phyloP scores from a whole-genome alignment of 2,113 vertebrate species.

The Merops nubicus region DNA sequence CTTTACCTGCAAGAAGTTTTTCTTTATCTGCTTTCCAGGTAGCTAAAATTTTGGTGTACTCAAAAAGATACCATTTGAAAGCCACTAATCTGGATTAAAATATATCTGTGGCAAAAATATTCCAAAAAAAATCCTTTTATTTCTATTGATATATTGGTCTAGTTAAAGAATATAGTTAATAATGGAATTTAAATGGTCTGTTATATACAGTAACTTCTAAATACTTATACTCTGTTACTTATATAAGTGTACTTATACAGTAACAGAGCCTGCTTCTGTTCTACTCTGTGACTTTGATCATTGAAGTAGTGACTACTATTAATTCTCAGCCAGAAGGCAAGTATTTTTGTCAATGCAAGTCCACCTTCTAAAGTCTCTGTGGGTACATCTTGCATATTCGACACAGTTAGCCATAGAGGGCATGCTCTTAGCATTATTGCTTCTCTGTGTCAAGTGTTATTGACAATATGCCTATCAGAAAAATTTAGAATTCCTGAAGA shows the following conservation, averaged over 20 bases:
- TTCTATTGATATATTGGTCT: not conserved
- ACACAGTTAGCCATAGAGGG: not conserved
- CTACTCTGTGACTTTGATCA: not conserved
- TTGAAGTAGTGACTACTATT: not conserved
- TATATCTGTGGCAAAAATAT: no score
- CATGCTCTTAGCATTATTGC: not conserved
- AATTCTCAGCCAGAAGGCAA: not conserved
- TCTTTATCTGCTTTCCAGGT: not conserved
- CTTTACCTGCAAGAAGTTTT: no score
- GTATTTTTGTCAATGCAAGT: not conserved
- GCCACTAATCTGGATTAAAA: not conserved
- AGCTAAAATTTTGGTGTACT: not conserved
- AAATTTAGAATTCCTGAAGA: not conserved
- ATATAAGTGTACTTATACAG: not conserved
- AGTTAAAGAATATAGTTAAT: not conserved
- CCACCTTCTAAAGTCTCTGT: not conserved
- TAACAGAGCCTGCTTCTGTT: not conserved
- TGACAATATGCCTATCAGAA: not conserved
- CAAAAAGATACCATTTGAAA: not conserved
- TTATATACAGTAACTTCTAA: no score
- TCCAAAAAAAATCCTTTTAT: not conserved
- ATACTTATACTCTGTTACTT: no score
- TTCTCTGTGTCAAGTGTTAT: not conserved
- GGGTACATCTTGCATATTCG: not conserved
- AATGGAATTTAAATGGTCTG: not conserved